Evolutionary conservation across 2,888 invertebrate genomes (phyloP).

Genomic region (Arctia plantaginis): DNA sequence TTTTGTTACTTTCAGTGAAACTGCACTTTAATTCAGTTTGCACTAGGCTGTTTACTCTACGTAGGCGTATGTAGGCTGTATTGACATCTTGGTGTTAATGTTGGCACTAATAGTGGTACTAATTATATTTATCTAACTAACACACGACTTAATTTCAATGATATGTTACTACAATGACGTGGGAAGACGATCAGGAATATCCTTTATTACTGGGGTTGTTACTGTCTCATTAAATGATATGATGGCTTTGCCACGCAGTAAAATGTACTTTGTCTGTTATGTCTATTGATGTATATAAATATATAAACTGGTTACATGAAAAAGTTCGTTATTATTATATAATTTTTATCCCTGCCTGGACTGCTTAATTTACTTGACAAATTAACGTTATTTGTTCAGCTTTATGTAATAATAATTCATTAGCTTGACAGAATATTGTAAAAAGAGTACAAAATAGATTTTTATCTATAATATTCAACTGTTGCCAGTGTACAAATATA

Average conservation of each 20-base stretch:
- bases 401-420: no score
- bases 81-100: conserved; percentile 38
- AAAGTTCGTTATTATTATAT: no score
- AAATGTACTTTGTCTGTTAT: neutral
- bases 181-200: neutral
- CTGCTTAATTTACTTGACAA: no score
- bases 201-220: neutral
- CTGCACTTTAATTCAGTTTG: neutral
- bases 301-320: neutral
- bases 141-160: conserved; percentile 6
- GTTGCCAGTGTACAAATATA: no score
- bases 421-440: no score
- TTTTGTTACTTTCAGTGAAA: neutral
- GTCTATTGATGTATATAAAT: neutral
- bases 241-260: neutral
- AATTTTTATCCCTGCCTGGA: no score
- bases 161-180: neutral
- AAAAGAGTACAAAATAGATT: no score
- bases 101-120: conserved; percentile 36
- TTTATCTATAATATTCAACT: no score
- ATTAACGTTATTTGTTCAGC: no score
- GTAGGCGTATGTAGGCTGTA: conserved; percentile 36
- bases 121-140: conserved; percentile 40
- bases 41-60: conserved; percentile 5
- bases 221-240: neutral